A percentile compares a stretch with the other conserved stretches of the same genome.
phyloP scores from a whole-genome alignment of 2,113 vertebrate species.

The Nicator chloris region DNA sequence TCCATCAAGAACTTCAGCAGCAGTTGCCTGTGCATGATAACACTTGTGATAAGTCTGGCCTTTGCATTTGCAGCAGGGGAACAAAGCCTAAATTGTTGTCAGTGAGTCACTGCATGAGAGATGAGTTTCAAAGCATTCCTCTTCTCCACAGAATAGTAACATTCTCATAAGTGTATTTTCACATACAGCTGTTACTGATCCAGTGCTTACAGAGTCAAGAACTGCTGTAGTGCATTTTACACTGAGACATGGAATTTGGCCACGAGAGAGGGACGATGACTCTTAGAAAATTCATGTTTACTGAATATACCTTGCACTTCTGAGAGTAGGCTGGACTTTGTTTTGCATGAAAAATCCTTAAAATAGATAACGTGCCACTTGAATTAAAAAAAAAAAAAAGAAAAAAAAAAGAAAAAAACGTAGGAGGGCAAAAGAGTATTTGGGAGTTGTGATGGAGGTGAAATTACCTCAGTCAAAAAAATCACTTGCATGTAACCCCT shows the following conservation, averaged over 20 bases:
- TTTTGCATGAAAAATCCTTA: not conserved
- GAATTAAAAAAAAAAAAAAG: not conserved
- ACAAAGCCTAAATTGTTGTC: not conserved
- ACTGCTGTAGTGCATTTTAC: not conserved
- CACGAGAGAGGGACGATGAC: not conserved
- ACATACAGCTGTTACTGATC: conserved; percentile 16
- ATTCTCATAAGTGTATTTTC: not conserved
- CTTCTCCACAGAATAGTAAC: not conserved
- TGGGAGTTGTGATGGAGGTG: not conserved
- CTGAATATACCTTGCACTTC: not conserved
- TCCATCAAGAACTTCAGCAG: not conserved
- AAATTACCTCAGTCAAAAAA: not conserved
- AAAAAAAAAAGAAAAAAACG: not conserved
- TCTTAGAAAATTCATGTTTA: not conserved
- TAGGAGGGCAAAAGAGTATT: not conserved
- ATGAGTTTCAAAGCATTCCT: conserved; percentile 45
- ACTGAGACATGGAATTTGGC: not conserved
- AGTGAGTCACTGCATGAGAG: not conserved
- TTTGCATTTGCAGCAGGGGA: not conserved
- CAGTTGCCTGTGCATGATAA: not conserved
- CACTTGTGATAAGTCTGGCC: not conserved
- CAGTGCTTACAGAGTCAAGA: not conserved
- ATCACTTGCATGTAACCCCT: not conserved
- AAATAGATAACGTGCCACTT: not conserved
- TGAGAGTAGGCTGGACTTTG: not conserved